Base-by-base conservation (phyloP, 2,113 vertebrate species). In the Lycaon pictus region DNA sequence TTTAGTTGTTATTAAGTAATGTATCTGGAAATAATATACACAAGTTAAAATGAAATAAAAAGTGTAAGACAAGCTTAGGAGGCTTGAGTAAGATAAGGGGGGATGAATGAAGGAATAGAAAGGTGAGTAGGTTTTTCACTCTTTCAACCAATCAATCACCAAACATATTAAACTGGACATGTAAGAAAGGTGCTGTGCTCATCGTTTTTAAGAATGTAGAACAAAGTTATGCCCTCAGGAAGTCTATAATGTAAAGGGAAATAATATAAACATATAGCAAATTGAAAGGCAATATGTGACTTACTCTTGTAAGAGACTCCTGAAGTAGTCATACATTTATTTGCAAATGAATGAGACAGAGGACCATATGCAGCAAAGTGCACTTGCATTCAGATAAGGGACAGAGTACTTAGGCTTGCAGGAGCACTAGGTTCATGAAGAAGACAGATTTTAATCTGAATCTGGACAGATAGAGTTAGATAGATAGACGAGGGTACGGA, bases 21-120 rank as follows among this genome's bases (percentile, higher is more conserved):
- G n/a, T 43, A 83, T 79, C 65, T 69, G 43, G 56, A 89, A 85
- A 58, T 53, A 74, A 48, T 74, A 65, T n/a, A 71, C 96, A 89
- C 92, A 90, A 76, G 69, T 94, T 81, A 83, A 19, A 85, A 85
- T 63, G 25, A 85, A 96, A 65, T 88, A 63, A 15, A 88, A 88
- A 72, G 13, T 71, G 1, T 90, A 96, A 92, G 37, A 29, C 35
- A 43, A 72, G 6, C 22, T 95, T 84, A 22, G 1, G 43, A 48
- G 19, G 20, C 82, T 76, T 71, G 69, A 92, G 13, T 83, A 63
- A 74, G 91, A 84, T 7, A 29, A 29, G 23, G 17, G 11, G 23
- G 2, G 3, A 10, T 43, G 7, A 67, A 71, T 80, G 48, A 35
- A 84, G 15, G 10, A 65, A 79, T 56, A 92, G n/a, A 6, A 62